phyloP scores from a whole-genome alignment of 2,888 invertebrate species.

The Limnephilus auricula region DNA sequence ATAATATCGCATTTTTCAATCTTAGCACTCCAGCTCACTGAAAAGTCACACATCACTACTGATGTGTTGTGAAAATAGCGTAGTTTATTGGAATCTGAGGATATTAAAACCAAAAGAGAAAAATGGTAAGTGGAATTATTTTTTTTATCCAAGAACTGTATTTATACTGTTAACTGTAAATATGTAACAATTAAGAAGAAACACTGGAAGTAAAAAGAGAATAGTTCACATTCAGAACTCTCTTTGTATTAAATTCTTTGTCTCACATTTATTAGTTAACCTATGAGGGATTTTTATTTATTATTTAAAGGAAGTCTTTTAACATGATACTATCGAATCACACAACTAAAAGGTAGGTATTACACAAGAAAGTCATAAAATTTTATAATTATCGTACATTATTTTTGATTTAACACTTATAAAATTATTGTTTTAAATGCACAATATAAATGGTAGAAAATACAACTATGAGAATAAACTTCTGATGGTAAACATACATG shows the following conservation, averaged over 20 bases:
- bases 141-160: background rate
- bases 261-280: background rate
- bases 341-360: background rate
- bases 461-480: background rate
- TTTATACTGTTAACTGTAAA: background rate
- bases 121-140: background rate
- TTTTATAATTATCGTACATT: background rate
- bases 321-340: background rate
- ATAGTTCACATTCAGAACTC: background rate
- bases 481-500: background rate
- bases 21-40: too few relatives aligned
- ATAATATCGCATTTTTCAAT: too few relatives aligned
- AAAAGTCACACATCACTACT: too few relatives aligned
- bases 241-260: background rate
- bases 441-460: background rate
- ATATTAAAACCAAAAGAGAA: background rate
- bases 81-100: background rate
- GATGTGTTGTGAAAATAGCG: background rate
- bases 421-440: background rate
- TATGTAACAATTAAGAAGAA: background rate
- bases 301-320: background rate
- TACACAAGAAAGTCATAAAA: background rate
- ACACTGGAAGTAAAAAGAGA: background rate
- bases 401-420: background rate
- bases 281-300: background rate